Conservation (phyloP, 2,888 invertebrate genomes). For the Drosophila birchii region DNA sequence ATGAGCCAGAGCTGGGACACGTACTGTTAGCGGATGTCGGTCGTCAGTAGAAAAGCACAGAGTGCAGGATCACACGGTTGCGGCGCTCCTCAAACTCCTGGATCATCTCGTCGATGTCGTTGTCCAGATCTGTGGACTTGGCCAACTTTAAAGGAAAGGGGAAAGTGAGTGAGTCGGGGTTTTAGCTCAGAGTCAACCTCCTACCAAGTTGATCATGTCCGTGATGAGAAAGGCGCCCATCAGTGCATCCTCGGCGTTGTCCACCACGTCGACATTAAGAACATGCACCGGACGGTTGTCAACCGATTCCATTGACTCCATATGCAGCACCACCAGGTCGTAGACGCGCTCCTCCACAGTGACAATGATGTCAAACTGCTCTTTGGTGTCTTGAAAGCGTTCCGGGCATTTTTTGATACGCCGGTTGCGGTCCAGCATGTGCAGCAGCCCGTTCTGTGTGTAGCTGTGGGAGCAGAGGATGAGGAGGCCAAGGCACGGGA, state of each 20-base stretch:
- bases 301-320: slow-evolving; percentile 91
- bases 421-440: slow-evolving; percentile 98
- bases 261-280: slow-evolving; percentile 99
- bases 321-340: slow-evolving; percentile 98
- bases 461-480: slow-evolving; percentile 86
- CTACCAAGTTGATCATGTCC: slow-evolving; percentile 96
- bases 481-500: neutral
- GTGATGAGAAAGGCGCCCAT: slow-evolving; percentile 99
- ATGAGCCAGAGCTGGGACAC: slow-evolving; percentile 47
- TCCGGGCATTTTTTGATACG: slow-evolving; percentile 97
- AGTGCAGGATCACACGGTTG: slow-evolving; percentile 67
- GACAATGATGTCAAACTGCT: slow-evolving; percentile 97
- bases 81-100: slow-evolving; percentile 74
- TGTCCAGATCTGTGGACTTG: slow-evolving; percentile 68
- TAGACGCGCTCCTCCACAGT: slow-evolving; percentile 99
- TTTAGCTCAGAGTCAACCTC: neutral
- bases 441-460: slow-evolving; percentile 98
- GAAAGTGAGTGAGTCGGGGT: neutral
- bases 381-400: slow-evolving; percentile 94
- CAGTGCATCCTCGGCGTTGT: slow-evolving; percentile 99
- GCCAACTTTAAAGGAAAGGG: slow-evolving; percentile 50
- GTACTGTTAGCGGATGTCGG: slow-evolving; percentile 47
- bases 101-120: slow-evolving; percentile 72
- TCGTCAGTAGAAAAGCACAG: slow-evolving; percentile 74
- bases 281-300: slow-evolving; percentile 96